Base-by-base conservation (phyloP, 2,113 vertebrate genomes). In the Dipodomys stephensi region DNA sequence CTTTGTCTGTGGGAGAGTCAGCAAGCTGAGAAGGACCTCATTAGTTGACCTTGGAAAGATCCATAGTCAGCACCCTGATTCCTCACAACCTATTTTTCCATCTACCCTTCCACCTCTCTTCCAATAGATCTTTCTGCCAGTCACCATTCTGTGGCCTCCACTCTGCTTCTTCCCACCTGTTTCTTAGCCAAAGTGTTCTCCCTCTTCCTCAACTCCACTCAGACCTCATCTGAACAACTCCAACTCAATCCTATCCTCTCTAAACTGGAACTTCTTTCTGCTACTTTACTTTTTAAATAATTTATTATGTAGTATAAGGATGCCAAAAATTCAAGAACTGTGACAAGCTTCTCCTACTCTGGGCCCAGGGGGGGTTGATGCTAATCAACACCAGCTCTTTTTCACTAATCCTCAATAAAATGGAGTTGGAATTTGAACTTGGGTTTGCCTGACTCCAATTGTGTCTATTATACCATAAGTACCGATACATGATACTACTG, bases 41-140 rank as follows among this genome's bases (percentile, higher is more conserved):
- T 7, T 39, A 49, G 93, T 73, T 23, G 91, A 84, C 84, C 84
- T 23, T 32, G 91, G 85, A 77, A 95, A 94, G 78, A 64, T 82
- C 71, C 13, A 6, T 18, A 23, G 88, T 57, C 35, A 39, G 85
- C 0, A 15, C 0, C 83, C 77, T 49, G 28, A 74, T 49, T 87
- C 69, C 0, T 32, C 68, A 90, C 30, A 46, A n/a, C 15, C 27
- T 12, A 53, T 4, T 49, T 87, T 89, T 57, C 87, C 86, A 68
- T 7, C 8, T 11, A 28, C 23, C 69, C 80, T 92, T 76, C 67
- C 62, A n/a, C 25, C 30, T 91, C 76, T 79, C 60, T 23, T 65
- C 69, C 46, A 64, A 67, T n/a, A n/a, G 69, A 28, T 53, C 46
- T 28, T 25, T 60, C 35, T 32, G 57, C 62, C 64, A n/a, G 74